Conservation (phyloP, 1,140 invertebrate genomes). For the Grapholita molesta region DNA sequence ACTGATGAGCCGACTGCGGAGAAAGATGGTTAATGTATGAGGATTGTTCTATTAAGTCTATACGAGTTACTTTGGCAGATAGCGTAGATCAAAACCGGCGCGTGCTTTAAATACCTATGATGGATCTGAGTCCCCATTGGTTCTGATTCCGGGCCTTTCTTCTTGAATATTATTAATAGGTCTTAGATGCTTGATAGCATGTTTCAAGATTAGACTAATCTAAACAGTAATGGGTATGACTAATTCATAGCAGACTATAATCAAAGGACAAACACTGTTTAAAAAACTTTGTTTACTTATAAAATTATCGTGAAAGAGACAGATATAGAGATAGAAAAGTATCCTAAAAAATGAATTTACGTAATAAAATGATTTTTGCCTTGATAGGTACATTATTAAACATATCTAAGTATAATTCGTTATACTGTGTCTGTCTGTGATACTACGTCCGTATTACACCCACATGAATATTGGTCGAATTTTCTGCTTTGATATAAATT, state of each 20-base stretch:
- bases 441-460: too few relatives aligned
- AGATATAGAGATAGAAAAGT: too few relatives aligned
- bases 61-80: neutral
- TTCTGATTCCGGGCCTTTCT: neutral
- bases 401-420: too few relatives aligned
- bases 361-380: too few relatives aligned
- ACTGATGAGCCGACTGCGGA: slow-evolving; percentile 67
- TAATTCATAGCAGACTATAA: neutral
- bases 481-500: too few relatives aligned
- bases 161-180: neutral
- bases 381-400: too few relatives aligned
- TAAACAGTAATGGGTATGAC: neutral
- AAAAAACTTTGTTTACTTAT: too few relatives aligned
- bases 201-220: neutral
- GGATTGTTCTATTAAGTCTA: slow-evolving; percentile 39
- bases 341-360: too few relatives aligned
- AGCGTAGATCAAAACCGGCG: neutral
- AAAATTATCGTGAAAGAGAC: too few relatives aligned
- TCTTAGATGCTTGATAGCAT: neutral
- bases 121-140: neutral
- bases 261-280: neutral
- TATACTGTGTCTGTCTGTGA: too few relatives aligned
- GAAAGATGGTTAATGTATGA: slow-evolving; percentile 65
- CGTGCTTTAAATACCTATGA: slow-evolving; percentile 11
- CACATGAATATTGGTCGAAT: too few relatives aligned